Evolutionary conservation across 2,113 vertebrate species (phyloP).

Genomic region (Poeciliopsis turrubarensis): DNA sequence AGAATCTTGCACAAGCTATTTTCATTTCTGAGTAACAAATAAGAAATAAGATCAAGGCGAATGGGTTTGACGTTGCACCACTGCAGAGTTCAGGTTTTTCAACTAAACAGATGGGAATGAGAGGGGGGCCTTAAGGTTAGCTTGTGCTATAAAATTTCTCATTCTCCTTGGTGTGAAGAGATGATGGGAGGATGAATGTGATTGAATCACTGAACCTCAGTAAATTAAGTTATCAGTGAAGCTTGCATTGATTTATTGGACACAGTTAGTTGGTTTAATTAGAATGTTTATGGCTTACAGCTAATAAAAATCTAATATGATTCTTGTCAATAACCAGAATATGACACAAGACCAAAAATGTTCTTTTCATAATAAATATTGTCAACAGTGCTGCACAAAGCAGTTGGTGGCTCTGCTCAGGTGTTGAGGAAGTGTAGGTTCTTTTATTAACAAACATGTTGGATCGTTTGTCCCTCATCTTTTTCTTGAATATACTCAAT

Average conservation of each 20-base stretch:
- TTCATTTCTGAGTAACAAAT: not conserved
- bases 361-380: too few species aligned
- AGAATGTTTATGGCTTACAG: not conserved
- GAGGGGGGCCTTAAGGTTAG: not conserved
- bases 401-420: too few species aligned
- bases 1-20: not conserved
- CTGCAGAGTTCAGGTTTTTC: not conserved
- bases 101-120: not conserved
- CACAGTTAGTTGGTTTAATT: not conserved
- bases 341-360: not conserved
- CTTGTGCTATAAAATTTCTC: not conserved
- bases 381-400: too few species aligned
- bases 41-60: not conserved
- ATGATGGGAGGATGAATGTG: too few species aligned
- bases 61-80: not conserved
- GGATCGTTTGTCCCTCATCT: too few species aligned
- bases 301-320: not conserved
- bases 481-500: too few species aligned
- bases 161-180: too few species aligned
- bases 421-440: too few species aligned
- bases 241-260: too few species aligned
- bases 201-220: too few species aligned
- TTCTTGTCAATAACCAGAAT: not conserved
- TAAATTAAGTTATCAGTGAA: too few species aligned
- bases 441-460: too few species aligned